Evolutionary conservation across 2,888 invertebrate species (phyloP), one percentile per base, ranked within the genome.

Genomic region (Heliconius ismenius): DNA sequence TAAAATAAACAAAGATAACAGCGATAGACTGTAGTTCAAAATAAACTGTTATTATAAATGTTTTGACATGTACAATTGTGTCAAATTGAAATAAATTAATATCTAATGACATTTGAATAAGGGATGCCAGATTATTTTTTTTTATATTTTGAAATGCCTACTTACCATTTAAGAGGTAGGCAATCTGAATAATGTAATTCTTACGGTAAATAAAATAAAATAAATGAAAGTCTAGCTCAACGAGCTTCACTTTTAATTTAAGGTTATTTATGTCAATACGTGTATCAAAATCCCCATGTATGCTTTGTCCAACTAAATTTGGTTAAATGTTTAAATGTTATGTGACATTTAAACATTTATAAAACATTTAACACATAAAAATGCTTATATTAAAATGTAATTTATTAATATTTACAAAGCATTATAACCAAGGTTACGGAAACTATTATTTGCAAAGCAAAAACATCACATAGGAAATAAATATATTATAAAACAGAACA

Each of bases 401-500:
- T 58, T 58, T 58, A n/a, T n/a, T 58, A 58, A n/a, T 58, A n/a
- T 58, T 58, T 58, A 58, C 58, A n/a, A 11, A n/a, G n/a, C 11
- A 36, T 36, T 49, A 49, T 18, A 21, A 21, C 2, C 49, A 49
- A 49, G 21, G 21, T 49, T 21, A 49, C 15, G 21, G 21, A 49
- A 7, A 21, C 49, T n/a, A n/a, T n/a, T 54, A 21, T 21, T 54
- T n/a, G n/a, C 54, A 54, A 9, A 54, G 21, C 54, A 21, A 54
- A 54, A 54, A 54, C 54, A 54, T 10, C 21, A 54, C 9, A 54
- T 54, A 58, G 21, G 58, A 58, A 58, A n/a, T 9, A 58, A 58
- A 58, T 4, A 58, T 58, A 58, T 13, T 26, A 65, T 79, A 73
- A 73, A 77, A 62, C 60, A 75, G 28, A 74, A 74, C 49, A 72